Percentiles rank a stretch among this genome's conserved stretches.
These are phyloP conservation scores for Nycteola revayana DNA, from an alignment of 2,888 invertebrate species.

Conservation along the genomic window DNA sequence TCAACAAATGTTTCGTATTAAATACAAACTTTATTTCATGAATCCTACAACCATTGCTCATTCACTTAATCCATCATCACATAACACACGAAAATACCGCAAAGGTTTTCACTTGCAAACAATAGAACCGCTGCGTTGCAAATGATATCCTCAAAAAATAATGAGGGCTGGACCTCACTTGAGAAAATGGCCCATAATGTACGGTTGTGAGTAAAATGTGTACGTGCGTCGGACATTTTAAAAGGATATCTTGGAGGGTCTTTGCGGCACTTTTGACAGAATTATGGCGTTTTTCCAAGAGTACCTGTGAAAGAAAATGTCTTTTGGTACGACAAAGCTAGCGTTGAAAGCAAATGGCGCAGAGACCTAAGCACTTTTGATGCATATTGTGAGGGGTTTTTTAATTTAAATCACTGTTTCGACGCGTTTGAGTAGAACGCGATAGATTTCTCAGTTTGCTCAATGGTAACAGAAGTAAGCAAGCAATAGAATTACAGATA, in stretches of 20 bases:
- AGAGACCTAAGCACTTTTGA: too few species aligned
- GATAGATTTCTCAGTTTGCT: too few species aligned
- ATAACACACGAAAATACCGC: conserved; percentile 17
- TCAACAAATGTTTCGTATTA: too few species aligned
- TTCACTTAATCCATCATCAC: too few species aligned
- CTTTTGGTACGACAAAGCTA: conserved; percentile 14
- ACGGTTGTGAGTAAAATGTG: conserved; percentile 43
- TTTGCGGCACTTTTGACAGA: conserved; percentile 35
- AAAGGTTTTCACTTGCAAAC: conserved; percentile 41
- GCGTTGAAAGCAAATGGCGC: neutral
- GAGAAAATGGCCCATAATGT: conserved; percentile 40
- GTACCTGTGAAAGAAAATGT: conserved; percentile 17
- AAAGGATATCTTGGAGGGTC: conserved; percentile 48
- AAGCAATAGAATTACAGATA: too few species aligned
- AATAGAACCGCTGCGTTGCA: conserved; percentile 61
- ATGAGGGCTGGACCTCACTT: conserved; percentile 64
- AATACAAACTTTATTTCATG: too few species aligned
- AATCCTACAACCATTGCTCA: too few species aligned
- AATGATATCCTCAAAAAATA: conserved; percentile 62
- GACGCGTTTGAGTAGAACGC: too few species aligned
- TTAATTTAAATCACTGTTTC: too few species aligned
- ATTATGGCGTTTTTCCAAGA: conserved; percentile 26
- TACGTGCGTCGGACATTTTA: conserved; percentile 53
- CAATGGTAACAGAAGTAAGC: too few species aligned
- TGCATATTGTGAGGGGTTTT: too few species aligned